phyloP scores from a whole-genome alignment of 2,888 invertebrate genomes.

The Cephus runcator region DNA sequence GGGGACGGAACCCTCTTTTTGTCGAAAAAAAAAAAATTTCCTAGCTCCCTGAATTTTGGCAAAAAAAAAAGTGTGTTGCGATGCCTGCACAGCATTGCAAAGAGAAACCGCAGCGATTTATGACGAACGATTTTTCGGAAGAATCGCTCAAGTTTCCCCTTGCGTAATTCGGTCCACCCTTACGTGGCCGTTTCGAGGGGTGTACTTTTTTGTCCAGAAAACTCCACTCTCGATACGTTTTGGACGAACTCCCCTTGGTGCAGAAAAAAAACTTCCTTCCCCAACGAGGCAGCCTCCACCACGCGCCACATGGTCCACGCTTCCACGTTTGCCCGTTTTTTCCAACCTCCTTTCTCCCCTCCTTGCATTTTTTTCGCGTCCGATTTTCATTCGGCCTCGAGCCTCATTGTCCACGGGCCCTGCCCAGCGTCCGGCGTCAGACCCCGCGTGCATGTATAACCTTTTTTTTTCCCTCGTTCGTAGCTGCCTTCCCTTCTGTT shows the following conservation, averaged over 20 bases:
- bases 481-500: constrained; percentile 5
- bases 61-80: too few relatives aligned
- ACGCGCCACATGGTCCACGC: constrained; percentile 54
- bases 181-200: neutral
- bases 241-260: constrained; percentile 19
- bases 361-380: constrained; percentile 40
- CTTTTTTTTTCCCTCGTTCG: constrained; percentile 5
- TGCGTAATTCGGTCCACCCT: neutral
- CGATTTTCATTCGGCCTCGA: neutral
- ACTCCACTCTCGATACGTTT: neutral
- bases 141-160: neutral
- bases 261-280: constrained; percentile 33
- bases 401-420: constrained; percentile 22
- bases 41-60: too few relatives aligned
- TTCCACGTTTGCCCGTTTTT: constrained; percentile 39
- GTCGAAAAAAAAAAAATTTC: constrained; percentile 12
- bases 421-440: constrained; percentile 51
- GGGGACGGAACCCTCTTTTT: constrained; percentile 18
- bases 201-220: neutral
- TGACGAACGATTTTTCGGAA: constrained; percentile 37
- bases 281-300: constrained; percentile 30
- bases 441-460: constrained; percentile 17
- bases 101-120: constrained; percentile 33
- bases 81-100: too few relatives aligned
- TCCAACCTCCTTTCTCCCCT: constrained; percentile 50